Conservation (phyloP, 1,140 invertebrate species). For the Lethocerus indicus region DNA sequence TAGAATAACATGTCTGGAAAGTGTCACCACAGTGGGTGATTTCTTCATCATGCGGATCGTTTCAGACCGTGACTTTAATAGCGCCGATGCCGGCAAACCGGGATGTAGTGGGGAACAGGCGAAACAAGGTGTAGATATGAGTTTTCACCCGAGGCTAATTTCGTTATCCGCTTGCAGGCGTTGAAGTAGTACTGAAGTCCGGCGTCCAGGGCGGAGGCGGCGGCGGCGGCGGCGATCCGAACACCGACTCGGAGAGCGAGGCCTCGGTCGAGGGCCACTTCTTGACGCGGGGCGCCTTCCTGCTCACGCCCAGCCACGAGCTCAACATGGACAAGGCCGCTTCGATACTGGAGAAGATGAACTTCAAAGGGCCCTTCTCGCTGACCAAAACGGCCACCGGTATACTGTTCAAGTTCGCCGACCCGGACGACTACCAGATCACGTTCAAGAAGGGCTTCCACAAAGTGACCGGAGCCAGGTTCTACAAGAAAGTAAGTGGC, state of each 20-base stretch:
- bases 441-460: conserved; percentile 74
- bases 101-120: no score
- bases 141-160: no score
- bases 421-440: conserved; percentile 65
- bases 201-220: no score
- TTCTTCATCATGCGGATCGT: no score
- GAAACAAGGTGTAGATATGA: no score
- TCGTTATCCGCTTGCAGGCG: no score
- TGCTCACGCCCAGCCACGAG: conserved; percentile 65
- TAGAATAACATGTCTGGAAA: no score
- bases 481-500: conserved; percentile 50
- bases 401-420: conserved; percentile 73
- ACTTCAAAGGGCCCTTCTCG: conserved; percentile 65
- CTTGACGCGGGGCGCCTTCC: conserved; percentile 48
- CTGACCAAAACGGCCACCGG: conserved; percentile 70
- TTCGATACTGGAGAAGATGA: conserved; percentile 73
- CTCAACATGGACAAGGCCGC: conserved; percentile 66
- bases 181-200: no score
- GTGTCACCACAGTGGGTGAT: no score
- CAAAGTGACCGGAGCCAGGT: conserved; percentile 57
- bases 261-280: conserved; percentile 20
- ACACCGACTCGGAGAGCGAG: conserved; percentile 19
- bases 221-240: no score
- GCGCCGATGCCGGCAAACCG: no score
- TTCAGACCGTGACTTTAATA: no score